Evolutionary conservation across 2,797 vertebrate genomes (phyloP).

Genomic region (Cichlasoma orientale): DNA sequence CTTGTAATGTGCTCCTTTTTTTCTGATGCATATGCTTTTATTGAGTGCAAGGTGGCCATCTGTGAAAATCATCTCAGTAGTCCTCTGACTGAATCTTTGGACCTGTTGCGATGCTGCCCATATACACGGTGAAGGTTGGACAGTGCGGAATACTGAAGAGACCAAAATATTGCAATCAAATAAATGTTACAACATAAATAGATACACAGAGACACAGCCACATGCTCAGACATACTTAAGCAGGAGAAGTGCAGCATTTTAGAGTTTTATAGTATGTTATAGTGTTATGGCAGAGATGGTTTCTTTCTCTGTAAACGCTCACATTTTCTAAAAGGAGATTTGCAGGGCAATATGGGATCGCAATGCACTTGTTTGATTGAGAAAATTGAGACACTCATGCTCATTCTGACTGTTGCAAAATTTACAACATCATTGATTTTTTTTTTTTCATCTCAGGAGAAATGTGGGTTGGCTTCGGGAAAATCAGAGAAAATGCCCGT

Average conservation of each 20-base stretch:
- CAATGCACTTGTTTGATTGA: slow-evolving; percentile 40
- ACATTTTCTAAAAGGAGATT: background rate
- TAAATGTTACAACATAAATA: background rate
- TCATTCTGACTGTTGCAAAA: slow-evolving; percentile 47
- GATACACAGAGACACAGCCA: background rate
- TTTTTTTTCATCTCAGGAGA: slow-evolving; percentile 31
- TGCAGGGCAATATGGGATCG: background rate
- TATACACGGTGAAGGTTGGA: background rate
- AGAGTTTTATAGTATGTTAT: background rate
- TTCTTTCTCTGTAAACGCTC: background rate
- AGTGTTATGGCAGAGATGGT: background rate
- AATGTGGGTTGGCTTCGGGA: slow-evolving; percentile 43
- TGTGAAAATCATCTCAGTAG: no score
- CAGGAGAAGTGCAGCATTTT: background rate
- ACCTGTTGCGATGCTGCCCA: background rate
- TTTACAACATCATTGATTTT: slow-evolving; percentile 58
- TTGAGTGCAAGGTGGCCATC: no score
- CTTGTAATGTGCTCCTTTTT: background rate
- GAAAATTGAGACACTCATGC: slow-evolving; percentile 23
- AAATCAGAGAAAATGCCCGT: slow-evolving; percentile 24
- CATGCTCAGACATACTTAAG: background rate
- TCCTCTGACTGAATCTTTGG: no score
- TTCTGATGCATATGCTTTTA: no score
- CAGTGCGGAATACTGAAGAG: no score
- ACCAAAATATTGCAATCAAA: background rate